Evolutionary conservation across 2,113 vertebrate genomes (phyloP).

Genomic region (Eulemur rufifrons): DNA sequence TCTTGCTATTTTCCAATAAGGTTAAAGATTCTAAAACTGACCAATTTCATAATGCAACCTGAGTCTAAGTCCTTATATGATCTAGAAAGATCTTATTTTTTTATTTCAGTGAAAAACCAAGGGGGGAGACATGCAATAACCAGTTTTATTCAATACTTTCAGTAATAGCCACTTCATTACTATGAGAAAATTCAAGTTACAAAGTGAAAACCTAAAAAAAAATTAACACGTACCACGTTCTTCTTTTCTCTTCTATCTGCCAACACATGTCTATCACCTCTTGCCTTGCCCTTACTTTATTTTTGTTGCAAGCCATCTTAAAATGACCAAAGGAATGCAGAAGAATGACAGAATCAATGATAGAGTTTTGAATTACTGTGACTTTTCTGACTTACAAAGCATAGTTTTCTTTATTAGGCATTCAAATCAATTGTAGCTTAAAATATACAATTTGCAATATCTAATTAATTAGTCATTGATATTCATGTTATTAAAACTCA

Average conservation of each 20-base stretch:
- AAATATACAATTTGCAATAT: not conserved
- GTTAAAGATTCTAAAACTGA: not conserved
- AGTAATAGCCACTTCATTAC: not conserved
- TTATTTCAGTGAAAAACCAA: not conserved
- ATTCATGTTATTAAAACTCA: not conserved
- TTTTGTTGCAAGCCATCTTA: not conserved
- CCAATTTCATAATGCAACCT: not conserved
- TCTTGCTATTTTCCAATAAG: not conserved
- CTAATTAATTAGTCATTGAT: not conserved
- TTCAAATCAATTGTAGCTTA: not conserved
- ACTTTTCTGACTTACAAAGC: not conserved
- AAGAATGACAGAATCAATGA: not conserved
- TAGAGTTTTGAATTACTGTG: not conserved
- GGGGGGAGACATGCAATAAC: fast-evolving
- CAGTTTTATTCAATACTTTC: not conserved
- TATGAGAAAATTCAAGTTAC: not conserved
- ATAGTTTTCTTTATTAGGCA: not conserved
- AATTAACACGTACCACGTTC: not conserved
- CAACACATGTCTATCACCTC: not conserved
- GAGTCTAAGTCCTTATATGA: not conserved
- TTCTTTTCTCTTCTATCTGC: not conserved
- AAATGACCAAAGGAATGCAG: no score
- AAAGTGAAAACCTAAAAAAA: not conserved
- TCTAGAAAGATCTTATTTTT: not conserved
- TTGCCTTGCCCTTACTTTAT: not conserved